These are phyloP conservation scores for Enteromius mattozi DNA, from an alignment of 2,797 vertebrate species.

Conservation along the genomic window DNA sequence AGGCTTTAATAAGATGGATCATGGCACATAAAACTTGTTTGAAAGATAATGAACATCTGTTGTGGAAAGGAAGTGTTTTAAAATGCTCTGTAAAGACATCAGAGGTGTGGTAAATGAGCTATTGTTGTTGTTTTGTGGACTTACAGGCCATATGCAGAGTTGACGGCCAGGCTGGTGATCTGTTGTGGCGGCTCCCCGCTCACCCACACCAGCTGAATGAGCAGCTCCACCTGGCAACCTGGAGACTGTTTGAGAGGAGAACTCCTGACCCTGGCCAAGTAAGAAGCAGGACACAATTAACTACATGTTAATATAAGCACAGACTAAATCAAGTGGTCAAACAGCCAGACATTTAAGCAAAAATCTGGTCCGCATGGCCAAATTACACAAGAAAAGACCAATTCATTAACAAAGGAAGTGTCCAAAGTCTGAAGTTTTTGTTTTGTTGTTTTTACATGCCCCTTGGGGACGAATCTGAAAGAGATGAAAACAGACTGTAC, in stretches of 20 bases:
- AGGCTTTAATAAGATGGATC: background rate
- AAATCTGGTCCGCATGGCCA: background rate
- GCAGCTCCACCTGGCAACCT: slow-evolving; percentile 94
- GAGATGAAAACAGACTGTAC: slow-evolving; percentile 70
- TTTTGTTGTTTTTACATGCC: background rate
- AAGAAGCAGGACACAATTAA: slow-evolving; percentile 48
- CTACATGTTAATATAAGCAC: background rate
- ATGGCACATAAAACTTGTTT: background rate
- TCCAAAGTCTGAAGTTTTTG: background rate
- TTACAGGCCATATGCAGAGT: slow-evolving; percentile 96
- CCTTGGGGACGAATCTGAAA: background rate
- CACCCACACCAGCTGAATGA: slow-evolving; percentile 97
- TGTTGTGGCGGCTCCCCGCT: slow-evolving; percentile 96
- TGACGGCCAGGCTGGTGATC: slow-evolving; percentile 94
- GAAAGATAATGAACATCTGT: slow-evolving; percentile 14
- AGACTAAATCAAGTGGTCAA: background rate
- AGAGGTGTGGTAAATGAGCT: background rate
- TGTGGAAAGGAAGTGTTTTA: background rate
- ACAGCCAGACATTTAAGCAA: background rate
- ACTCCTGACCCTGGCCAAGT: slow-evolving; percentile 87
- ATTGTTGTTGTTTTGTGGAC: slow-evolving; percentile 64
- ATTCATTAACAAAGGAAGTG: background rate
- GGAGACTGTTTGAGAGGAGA: slow-evolving; percentile 94
- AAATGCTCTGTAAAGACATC: background rate
- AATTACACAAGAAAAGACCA: background rate